Evolutionary conservation across 2,888 invertebrate genomes (phyloP).

Genomic region (Dryococelus australis): DNA sequence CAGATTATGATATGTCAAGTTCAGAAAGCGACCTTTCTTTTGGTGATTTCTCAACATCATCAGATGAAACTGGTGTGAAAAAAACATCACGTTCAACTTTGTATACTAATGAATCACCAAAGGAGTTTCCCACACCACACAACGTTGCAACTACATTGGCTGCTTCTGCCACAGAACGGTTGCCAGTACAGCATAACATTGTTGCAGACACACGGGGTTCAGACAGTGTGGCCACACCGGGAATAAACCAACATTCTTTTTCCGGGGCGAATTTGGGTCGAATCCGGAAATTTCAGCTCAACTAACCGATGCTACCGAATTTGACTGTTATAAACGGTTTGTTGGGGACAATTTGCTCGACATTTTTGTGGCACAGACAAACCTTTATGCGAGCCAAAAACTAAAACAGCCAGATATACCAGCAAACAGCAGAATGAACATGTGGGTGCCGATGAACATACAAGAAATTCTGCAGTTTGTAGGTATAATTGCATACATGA

Average conservation of each 20-base stretch:
- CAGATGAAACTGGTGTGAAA: no score
- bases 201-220: no score
- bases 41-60: constrained; percentile 3
- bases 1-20: neutral
- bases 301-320: neutral
- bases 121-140: neutral
- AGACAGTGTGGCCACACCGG: neutral
- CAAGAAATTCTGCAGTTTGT: neutral
- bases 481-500: neutral
- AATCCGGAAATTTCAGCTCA: neutral
- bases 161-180: neutral
- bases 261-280: neutral
- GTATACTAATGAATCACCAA: neutral
- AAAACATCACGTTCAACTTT: no score
- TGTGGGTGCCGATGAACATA: neutral
- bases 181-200: neutral
- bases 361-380: neutral
- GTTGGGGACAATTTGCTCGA: neutral
- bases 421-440: neutral
- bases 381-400: neutral
- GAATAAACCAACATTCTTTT: neutral
- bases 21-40: neutral
- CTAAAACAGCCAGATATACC: constrained; percentile 1
- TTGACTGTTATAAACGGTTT: neutral
- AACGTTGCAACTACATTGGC: neutral